A percentile compares a stretch with the other conserved stretches of the same genome.
phyloP scores from a whole-genome alignment of 2,888 invertebrate species.

The Meliscaeva auricollis region DNA sequence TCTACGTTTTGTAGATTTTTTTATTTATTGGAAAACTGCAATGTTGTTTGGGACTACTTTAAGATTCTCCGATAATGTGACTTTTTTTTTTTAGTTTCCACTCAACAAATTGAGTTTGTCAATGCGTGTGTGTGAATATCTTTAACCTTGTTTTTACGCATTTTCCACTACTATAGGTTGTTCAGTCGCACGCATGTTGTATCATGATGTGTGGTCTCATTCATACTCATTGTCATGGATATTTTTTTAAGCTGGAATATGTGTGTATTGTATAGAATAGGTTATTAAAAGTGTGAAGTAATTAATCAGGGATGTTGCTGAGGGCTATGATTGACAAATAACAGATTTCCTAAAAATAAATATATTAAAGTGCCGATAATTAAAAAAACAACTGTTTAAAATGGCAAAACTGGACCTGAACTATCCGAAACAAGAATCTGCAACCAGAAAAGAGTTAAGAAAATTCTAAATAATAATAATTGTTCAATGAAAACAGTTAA shows the following conservation, averaged over 20 bases:
- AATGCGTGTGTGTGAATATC: conserved; percentile 32
- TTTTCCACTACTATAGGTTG: conserved; percentile 60
- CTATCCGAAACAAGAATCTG: too few species aligned
- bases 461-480: too few species aligned
- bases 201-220: conserved; percentile 41
- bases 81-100: conserved; percentile 45
- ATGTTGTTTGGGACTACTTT: too few species aligned
- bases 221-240: conserved; percentile 51
- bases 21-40: conserved; percentile 7
- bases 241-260: conserved; percentile 35
- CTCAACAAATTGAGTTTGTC: conserved; percentile 35
- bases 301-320: conserved; percentile 64
- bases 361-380: too few species aligned
- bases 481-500: too few species aligned
- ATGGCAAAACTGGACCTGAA: too few species aligned
- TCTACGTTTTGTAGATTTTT: not conserved
- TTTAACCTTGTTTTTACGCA: conserved; percentile 72
- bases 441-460: too few species aligned
- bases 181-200: conserved; percentile 57
- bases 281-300: conserved; percentile 57
- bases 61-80: not conserved
- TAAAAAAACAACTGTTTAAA: too few species aligned
- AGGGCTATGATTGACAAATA: conserved; percentile 7
- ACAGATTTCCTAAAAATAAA: too few species aligned
- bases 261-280: conserved; percentile 40